phyloP scores from a whole-genome alignment of 1,140 invertebrate genomes.

The Drosophila pachea region DNA sequence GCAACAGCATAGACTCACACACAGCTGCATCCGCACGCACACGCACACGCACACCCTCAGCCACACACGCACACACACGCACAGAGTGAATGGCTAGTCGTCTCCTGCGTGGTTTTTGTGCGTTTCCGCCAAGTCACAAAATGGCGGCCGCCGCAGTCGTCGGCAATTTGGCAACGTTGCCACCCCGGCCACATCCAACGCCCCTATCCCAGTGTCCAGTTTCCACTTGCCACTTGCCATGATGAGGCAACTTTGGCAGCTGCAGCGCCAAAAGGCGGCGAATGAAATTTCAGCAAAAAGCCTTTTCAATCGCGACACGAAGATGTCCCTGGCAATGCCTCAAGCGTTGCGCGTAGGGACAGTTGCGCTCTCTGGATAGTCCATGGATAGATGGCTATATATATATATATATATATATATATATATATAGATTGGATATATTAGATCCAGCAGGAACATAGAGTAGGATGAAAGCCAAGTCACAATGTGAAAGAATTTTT shows the following conservation, averaged over 20 bases:
- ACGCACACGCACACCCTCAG: constrained; percentile 2
- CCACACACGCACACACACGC: not conserved
- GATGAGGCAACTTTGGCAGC: constrained; percentile 33
- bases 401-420: too few species aligned
- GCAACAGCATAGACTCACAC: constrained; percentile 5
- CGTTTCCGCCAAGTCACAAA: constrained; percentile 74
- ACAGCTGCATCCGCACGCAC: constrained; percentile 5
- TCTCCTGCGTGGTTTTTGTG: constrained; percentile 36
- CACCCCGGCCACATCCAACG: constrained; percentile 9
- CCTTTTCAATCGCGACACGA: constrained; percentile 42
- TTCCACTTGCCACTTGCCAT: not conserved
- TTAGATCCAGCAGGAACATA: too few species aligned
- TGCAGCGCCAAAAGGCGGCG: constrained; percentile 52
- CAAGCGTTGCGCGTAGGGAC: not conserved
- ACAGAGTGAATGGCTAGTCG: not conserved
- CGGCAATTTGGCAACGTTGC: constrained; percentile 59
- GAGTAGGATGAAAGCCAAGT: too few species aligned
- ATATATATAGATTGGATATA: too few species aligned
- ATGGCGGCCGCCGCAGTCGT: constrained; percentile 56
- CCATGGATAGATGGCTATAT: too few species aligned
- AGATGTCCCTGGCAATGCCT: not conserved
- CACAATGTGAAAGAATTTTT: too few species aligned
- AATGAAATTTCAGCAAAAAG: constrained; percentile 60
- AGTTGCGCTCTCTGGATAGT: not conserved
- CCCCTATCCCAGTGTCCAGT: not conserved